Evolutionary conservation across 2,113 vertebrate species (phyloP).

Genomic region (Lates calcarifer): DNA sequence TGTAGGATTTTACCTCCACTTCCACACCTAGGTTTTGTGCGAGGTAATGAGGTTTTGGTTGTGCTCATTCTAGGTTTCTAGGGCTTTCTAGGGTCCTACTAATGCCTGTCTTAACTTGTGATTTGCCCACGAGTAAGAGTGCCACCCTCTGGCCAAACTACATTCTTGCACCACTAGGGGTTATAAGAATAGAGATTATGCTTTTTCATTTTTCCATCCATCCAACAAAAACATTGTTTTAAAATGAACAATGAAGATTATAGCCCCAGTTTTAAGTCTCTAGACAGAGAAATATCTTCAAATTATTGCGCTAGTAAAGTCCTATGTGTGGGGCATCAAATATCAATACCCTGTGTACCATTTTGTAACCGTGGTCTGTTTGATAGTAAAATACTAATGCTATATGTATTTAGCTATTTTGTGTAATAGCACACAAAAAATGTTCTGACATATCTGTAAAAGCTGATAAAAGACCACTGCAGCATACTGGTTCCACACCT

Average conservation of each 20-base stretch:
- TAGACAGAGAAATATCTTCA: background rate
- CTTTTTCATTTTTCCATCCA: background rate
- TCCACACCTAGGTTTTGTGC: no score
- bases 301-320: background rate
- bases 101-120: background rate
- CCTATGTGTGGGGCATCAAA: background rate
- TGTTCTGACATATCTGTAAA: background rate
- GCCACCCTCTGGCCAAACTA: background rate
- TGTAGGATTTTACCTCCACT: background rate
- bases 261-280: background rate
- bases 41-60: background rate
- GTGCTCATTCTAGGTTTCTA: background rate
- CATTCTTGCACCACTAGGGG: background rate
- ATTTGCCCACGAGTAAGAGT: background rate
- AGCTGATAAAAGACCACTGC: background rate
- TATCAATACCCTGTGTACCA: background rate
- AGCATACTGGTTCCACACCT: background rate
- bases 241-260: slow-evolving; percentile 1
- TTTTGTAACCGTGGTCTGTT: background rate
- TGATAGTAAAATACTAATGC: background rate
- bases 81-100: no score
- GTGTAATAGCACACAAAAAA: background rate
- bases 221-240: background rate
- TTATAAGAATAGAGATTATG: background rate
- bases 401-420: background rate